phyloP scores from a whole-genome alignment of 2,888 invertebrate genomes.

The Sturmia bella region DNA sequence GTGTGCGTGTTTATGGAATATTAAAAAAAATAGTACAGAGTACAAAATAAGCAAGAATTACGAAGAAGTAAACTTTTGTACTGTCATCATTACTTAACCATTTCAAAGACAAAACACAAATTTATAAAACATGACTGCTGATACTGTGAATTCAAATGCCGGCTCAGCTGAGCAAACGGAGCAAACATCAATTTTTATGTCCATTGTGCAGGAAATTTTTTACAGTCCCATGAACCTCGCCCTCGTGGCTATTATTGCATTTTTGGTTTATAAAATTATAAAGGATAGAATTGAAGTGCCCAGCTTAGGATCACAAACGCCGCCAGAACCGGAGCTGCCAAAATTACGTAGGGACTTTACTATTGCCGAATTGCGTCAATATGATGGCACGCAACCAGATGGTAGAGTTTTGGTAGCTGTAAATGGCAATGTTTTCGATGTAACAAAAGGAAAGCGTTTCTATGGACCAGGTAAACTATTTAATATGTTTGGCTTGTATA shows the following conservation, averaged over 20 bases:
- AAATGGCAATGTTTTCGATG: constrained; percentile 97
- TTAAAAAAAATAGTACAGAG: constrained; percentile 51
- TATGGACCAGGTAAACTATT: constrained; percentile 93
- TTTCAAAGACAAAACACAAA: constrained; percentile 17
- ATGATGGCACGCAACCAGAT: constrained; percentile 92
- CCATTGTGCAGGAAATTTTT: constrained; percentile 84
- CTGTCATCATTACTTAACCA: constrained; percentile 59
- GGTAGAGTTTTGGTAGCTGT: constrained; percentile 95
- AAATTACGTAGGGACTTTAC: constrained; percentile 95
- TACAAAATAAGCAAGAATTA: constrained; percentile 37
- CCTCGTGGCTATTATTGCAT: constrained; percentile 86
- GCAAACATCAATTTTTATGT: constrained; percentile 71
- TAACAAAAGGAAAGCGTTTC: constrained; percentile 93
- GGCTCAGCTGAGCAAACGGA: constrained; percentile 57
- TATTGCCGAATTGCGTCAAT: constrained; percentile 91
- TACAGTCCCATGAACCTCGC: constrained; percentile 88
- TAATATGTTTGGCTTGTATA: neutral
- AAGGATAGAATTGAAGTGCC: constrained; percentile 83
- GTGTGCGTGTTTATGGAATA: constrained; percentile 35
- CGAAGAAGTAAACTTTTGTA: constrained; percentile 25
- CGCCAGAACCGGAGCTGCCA: constrained; percentile 86
- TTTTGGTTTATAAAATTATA: constrained; percentile 89
- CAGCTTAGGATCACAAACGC: constrained; percentile 74
- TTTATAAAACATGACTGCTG: constrained; percentile 50
- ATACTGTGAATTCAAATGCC: constrained; percentile 59